Percentiles rank a stretch among this genome's conserved stretches.
Conservation (phyloP, 2,113 vertebrate species). For the Microcebus tavaratra region DNA sequence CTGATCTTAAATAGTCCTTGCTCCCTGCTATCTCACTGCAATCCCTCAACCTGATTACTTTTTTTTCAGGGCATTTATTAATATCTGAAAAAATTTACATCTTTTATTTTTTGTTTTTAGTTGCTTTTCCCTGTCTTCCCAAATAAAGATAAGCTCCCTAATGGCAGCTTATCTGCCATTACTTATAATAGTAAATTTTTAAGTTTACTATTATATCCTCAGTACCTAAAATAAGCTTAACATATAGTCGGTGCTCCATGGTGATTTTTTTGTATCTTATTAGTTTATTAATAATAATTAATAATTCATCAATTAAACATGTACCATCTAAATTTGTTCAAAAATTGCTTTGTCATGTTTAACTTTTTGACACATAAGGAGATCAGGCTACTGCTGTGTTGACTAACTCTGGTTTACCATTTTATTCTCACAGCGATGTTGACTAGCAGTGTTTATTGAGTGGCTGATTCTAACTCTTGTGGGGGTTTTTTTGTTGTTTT, state of each 20-base stretch:
- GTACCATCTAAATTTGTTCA: background rate
- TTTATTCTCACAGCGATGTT: background rate
- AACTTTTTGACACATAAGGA: background rate
- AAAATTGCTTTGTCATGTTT: background rate
- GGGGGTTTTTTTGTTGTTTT: background rate
- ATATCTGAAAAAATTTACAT: background rate
- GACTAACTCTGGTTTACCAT: background rate
- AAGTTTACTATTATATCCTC: background rate
- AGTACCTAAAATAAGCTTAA: background rate
- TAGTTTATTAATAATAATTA: background rate
- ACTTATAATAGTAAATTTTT: too few species aligned
- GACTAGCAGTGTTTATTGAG: background rate
- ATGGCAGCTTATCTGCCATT: too few species aligned
- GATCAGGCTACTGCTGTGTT: background rate
- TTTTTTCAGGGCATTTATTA: background rate
- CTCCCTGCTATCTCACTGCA: background rate
- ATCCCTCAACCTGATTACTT: background rate
- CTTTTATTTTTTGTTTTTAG: background rate
- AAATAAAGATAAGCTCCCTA: background rate
- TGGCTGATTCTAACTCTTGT: background rate
- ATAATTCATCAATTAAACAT: too few species aligned
- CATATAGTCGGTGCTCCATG: background rate
- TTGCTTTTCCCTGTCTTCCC: background rate
- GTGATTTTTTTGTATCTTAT: background rate
- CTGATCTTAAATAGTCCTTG: background rate